phyloP scores from a whole-genome alignment of 2,888 invertebrate genomes.

The Epirrhoe alternata region DNA sequence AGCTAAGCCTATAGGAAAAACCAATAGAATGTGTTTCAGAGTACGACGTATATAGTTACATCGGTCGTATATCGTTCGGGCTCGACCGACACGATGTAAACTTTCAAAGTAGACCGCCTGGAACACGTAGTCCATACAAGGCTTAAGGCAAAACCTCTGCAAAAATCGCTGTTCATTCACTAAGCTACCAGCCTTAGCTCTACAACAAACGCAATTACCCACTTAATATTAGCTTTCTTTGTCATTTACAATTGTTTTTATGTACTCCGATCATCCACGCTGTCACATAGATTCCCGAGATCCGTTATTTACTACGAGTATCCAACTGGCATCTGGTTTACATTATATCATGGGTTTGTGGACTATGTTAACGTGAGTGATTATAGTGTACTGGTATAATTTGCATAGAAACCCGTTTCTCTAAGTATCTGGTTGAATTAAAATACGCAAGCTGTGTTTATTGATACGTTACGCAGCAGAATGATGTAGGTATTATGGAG shows the following conservation, averaged over 20 bases:
- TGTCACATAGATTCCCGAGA: constrained; percentile 28
- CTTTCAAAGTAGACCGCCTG: no score
- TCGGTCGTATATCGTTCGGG: no score
- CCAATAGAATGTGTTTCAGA: no score
- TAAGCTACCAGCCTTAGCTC: constrained; percentile 31
- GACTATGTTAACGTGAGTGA: constrained; percentile 20
- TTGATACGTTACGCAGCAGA: neutral
- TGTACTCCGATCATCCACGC: constrained; percentile 24
- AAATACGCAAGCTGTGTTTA: neutral
- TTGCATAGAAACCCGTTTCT: constrained; percentile 1
- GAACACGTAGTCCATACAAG: no score
- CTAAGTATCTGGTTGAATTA: neutral
- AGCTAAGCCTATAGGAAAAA: no score
- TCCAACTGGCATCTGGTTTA: neutral
- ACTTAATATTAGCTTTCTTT: constrained; percentile 69
- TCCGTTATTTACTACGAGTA: constrained; percentile 19
- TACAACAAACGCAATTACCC: constrained; percentile 59
- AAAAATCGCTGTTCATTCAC: constrained; percentile 38
- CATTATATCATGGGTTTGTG: constrained; percentile 11
- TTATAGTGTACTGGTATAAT: neutral
- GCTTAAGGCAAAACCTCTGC: no score
- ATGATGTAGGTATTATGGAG: no score
- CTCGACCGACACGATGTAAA: no score
- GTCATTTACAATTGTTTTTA: constrained; percentile 56
- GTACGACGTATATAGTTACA: no score